A percentile compares a stretch with the other conserved stretches of the same genome.
Evolutionary conservation across 2,888 invertebrate genomes (phyloP).

Genomic region (Hirtodrosophila histrioides): DNA sequence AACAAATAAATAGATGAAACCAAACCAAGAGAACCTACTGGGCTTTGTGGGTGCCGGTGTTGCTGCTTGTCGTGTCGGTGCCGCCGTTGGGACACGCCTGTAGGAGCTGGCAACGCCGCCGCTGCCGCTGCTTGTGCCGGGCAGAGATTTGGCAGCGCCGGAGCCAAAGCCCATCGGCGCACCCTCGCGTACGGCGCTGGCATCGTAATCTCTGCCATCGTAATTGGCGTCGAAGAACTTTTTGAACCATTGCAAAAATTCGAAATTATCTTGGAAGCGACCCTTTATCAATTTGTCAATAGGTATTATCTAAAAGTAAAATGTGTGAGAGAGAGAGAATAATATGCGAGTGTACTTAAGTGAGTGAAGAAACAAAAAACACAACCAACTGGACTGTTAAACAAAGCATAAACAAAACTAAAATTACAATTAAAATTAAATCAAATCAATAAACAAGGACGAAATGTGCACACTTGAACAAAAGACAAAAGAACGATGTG

Average conservation of each 20-base stretch:
- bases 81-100: constrained; percentile 74
- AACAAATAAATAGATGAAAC: constrained; percentile 22
- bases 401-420: constrained; percentile 4
- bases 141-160: constrained; percentile 81
- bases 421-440: constrained; percentile 1
- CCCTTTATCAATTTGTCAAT: constrained; percentile 93
- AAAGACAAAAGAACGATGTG: constrained; percentile 36
- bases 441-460: no score
- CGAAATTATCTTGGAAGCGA: constrained; percentile 99
- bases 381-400: constrained; percentile 30
- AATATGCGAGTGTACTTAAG: constrained; percentile 58
- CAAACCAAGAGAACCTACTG: constrained; percentile 82
- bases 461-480: constrained; percentile 43
- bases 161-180: constrained; percentile 92
- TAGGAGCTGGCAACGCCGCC: constrained; percentile 69
- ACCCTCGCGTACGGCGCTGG: constrained; percentile 93
- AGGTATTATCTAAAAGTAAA: constrained; percentile 84
- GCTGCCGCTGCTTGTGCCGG: constrained; percentile 76
- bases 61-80: constrained; percentile 66
- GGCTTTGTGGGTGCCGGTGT: constrained; percentile 80
- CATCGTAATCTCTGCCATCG: constrained; percentile 96
- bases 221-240: constrained; percentile 99
- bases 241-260: constrained; percentile 99
- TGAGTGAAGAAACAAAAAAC: constrained; percentile 28
- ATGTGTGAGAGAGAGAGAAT: constrained; percentile 60